These are phyloP conservation scores for Apodemia arnacis DNA, from an alignment of 2,888 invertebrate species.

Conservation along the genomic window DNA sequence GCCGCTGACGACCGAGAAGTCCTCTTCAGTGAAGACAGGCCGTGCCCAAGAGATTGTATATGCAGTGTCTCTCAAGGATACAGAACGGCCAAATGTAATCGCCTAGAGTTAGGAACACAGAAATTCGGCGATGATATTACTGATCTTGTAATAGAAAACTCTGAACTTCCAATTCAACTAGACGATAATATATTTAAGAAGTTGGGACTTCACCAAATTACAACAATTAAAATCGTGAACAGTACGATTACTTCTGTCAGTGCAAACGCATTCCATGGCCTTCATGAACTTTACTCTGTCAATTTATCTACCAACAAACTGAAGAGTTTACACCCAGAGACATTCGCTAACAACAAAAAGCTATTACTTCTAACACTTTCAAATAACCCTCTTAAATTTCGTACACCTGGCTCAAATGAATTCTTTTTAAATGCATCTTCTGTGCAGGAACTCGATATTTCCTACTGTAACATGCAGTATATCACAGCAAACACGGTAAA, in stretches of 20 bases:
- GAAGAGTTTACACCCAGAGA: constrained; percentile 96
- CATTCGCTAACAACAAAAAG: constrained; percentile 96
- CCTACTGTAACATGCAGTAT: constrained; percentile 96
- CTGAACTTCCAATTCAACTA: constrained; percentile 94
- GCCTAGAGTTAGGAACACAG: constrained; percentile 96
- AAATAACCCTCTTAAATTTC: constrained; percentile 95
- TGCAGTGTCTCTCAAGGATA: constrained; percentile 95
- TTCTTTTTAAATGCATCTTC: constrained; percentile 95
- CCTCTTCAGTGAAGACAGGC: constrained; percentile 92
- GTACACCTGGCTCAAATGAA: constrained; percentile 90
- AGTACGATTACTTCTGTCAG: constrained; percentile 96
- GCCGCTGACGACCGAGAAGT: constrained; percentile 92
- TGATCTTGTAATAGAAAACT: constrained; percentile 96
- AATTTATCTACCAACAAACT: constrained; percentile 97
- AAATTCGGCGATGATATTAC: constrained; percentile 96
- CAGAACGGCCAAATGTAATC: constrained; percentile 96
- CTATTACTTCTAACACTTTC: constrained; percentile 96
- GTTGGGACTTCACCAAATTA: constrained; percentile 95
- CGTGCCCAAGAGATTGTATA: constrained; percentile 95
- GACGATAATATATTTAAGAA: constrained; percentile 95
- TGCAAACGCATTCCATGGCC: constrained; percentile 96
- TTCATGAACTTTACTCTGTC: constrained; percentile 96
- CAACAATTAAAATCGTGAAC: constrained; percentile 97
- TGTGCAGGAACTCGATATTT: constrained; percentile 97
- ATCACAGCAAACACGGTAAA: constrained; percentile 96